These are phyloP conservation scores for Atta texana DNA, from an alignment of 1,140 invertebrate genomes.

Conservation along the genomic window DNA sequence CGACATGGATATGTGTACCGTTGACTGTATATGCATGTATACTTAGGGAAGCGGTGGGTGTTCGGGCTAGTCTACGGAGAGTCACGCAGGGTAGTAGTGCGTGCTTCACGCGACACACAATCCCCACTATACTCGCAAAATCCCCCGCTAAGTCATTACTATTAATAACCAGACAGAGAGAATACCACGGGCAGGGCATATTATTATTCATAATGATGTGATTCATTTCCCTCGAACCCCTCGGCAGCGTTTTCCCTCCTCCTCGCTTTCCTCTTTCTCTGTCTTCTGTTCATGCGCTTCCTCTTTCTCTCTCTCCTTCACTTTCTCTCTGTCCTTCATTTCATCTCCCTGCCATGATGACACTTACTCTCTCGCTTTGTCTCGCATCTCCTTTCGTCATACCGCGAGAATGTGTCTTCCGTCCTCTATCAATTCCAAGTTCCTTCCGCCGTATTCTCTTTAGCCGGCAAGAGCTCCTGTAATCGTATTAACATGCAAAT, in stretches of 20 bases:
- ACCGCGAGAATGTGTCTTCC: neutral
- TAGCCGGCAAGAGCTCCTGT: slow-evolving; percentile 55
- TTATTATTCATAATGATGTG: slow-evolving; percentile 82
- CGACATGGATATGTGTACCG: slow-evolving; percentile 54
- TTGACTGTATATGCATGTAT: slow-evolving; percentile 23
- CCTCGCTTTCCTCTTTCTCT: slow-evolving; percentile 49
- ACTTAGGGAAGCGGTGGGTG: slow-evolving; percentile 63
- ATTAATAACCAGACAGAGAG: slow-evolving; percentile 80
- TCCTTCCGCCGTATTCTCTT: slow-evolving; percentile 18
- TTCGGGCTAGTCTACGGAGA: slow-evolving; percentile 49
- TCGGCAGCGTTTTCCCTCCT: slow-evolving; percentile 60
- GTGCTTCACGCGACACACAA: slow-evolving; percentile 82
- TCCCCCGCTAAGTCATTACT: slow-evolving; percentile 80
- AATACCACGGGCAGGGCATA: slow-evolving; percentile 73
- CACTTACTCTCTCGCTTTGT: neutral
- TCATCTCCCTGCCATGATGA: slow-evolving; percentile 10
- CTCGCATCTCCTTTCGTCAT: slow-evolving; percentile 3
- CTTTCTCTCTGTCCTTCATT: slow-evolving; percentile 47
- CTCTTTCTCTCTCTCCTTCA: slow-evolving; percentile 45
- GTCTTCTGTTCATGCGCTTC: slow-evolving; percentile 24
- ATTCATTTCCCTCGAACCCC: slow-evolving; percentile 77
- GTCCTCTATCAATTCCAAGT: slow-evolving; percentile 13
- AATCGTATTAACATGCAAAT: slow-evolving; percentile 82
- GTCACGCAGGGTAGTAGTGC: slow-evolving; percentile 77
- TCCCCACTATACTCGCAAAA: slow-evolving; percentile 69